Evolutionary conservation across 1,140 invertebrate genomes (phyloP), one percentile per base, ranked within the genome.

Genomic region (Eriosoma lanigerum): DNA sequence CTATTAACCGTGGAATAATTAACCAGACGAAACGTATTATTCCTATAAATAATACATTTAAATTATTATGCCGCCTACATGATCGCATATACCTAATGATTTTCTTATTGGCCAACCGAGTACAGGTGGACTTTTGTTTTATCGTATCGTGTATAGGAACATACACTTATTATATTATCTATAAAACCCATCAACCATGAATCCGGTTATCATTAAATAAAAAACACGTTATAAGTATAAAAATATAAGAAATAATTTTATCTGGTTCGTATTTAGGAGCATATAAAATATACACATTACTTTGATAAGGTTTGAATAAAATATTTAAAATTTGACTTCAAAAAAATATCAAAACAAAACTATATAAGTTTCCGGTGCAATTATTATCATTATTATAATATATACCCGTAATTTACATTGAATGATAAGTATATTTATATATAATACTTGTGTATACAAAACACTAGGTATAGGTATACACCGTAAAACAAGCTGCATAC

Each of bases 121-220:
- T 8, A 70, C 68, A 50, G 68, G 68, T 50, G 46, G 68, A 70
- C 68, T 50, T 38, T 50, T n/a, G 64, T 68, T 68, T 68, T 68
- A 32, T 62, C 26, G 15, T 62, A 32, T 32, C 21, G 17, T 19
- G 19, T 29, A 10, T 50, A 50, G 21, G 64, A 52, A 26, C 17
- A 70, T 48, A 19, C 17, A 70, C 17, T 24, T 70, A 50, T 46
- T n/a, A 38, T 46, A 46, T 68, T 68, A 46, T 52, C 68, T 70
- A 70, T 50, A 50, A 50, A n/a, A 50, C 13, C 24, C 68, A 70
- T 70, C 46, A 70, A 70, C 68, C 68, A 46, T 21, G 46, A 21
- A 50, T 70, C 68, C 68, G 46, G 46, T 70, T 50, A 70, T 70
- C 46, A 29, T 70, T 70, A 70, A 19, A 62, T 2, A 17, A 13